Percentiles rank a stretch among this genome's conserved stretches.
These are phyloP conservation scores for mouse (Mus musculus) DNA, from an alignment of 2,113 vertebrate species.

Conservation along the genomic window DNA sequence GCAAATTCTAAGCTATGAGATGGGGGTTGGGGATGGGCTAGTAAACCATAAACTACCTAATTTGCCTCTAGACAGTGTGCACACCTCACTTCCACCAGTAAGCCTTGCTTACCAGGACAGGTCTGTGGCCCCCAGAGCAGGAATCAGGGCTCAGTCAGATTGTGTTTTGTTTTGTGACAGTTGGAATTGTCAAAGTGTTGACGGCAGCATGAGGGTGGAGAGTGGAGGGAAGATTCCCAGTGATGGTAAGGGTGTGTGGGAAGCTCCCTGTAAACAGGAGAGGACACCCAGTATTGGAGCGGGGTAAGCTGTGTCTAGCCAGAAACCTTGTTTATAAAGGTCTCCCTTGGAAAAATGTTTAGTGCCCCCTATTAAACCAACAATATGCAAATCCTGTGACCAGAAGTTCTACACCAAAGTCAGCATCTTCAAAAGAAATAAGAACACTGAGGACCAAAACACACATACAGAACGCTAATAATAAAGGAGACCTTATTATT, in stretches of 20 bases:
- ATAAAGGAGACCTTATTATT: background rate
- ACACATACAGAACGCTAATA: background rate
- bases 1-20: background rate
- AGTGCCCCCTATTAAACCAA: slow-evolving; percentile 4
- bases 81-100: background rate
- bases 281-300: background rate
- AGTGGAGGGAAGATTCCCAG: slow-evolving; percentile 23
- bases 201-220: background rate
- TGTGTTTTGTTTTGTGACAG: slow-evolving; percentile 28
- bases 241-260: background rate
- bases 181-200: slow-evolving; percentile 16
- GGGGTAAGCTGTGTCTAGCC: background rate
- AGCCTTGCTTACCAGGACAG: background rate
- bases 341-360: slow-evolving; percentile 29
- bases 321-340: background rate
- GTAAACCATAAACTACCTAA: background rate
- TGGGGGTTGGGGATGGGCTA: too few species aligned
- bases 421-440: slow-evolving; percentile 34
- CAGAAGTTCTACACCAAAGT: background rate
- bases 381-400: background rate
- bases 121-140: background rate
- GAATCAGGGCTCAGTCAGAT: background rate
- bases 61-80: background rate
- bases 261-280: slow-evolving; percentile 17
- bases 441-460: background rate